A percentile compares a stretch with the other conserved stretches of the same genome.
phyloP scores from a whole-genome alignment of 2,797 vertebrate species.

The Hipposideros larvatus region DNA sequence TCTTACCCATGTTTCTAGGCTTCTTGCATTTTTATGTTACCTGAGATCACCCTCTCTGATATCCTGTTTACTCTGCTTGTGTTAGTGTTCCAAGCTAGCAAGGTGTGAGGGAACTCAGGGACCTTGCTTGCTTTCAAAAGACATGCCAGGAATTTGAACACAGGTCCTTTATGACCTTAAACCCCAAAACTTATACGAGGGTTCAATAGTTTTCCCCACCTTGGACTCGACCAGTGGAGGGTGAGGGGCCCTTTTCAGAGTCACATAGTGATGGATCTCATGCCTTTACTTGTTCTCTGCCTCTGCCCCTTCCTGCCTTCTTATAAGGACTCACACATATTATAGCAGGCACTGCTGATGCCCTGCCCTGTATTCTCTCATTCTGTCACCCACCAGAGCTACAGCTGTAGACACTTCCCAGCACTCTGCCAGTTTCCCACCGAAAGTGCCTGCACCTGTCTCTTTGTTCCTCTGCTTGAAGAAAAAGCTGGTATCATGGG shows the following conservation, averaged over 20 bases:
- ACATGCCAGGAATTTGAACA: neutral
- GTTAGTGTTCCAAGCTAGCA: neutral
- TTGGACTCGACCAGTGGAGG: neutral
- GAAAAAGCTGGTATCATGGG: neutral
- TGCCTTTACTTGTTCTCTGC: neutral
- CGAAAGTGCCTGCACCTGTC: neutral
- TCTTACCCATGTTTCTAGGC: neutral
- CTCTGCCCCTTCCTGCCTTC: neutral
- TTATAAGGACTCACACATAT: neutral
- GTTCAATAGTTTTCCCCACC: neutral
- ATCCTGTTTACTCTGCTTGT: neutral
- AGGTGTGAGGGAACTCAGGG: neutral
- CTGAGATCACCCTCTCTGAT: neutral
- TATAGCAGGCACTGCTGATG: too few relatives aligned
- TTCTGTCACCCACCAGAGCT: neutral
- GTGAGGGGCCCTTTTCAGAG: neutral
- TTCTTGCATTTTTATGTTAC: constrained; percentile 15
- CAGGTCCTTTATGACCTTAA: neutral
- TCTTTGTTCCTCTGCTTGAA: neutral
- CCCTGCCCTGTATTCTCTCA: neutral
- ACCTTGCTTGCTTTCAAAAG: neutral
- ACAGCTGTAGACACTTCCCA: neutral
- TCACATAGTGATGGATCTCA: neutral
- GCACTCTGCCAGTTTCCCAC: neutral
- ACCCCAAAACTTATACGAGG: neutral